Evolutionary conservation across 2,888 invertebrate genomes (phyloP), one percentile per base, ranked within the genome.

Genomic region (Carpatolechia fugitivella): DNA sequence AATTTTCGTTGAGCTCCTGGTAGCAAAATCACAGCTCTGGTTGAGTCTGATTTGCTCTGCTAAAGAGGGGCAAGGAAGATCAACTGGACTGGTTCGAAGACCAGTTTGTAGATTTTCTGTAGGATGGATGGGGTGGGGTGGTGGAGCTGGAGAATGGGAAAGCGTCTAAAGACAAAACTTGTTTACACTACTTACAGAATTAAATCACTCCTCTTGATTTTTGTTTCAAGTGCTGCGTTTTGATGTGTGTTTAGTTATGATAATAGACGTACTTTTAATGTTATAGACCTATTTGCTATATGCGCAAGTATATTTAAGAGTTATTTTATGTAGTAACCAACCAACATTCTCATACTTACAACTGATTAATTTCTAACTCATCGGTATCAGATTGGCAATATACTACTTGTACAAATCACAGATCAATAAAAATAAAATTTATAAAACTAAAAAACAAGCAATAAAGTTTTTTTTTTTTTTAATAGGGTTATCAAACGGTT

Each of bases 151-250:
- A 62, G 63, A 64, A 62, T 57, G 14, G 36, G 72, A 64, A 68
- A 72, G 68, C 72, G 70, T 75, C 77, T 78, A 74, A 73, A 71
- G 74, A 76, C 71, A 73, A 74, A 85, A 87, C 80, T 82, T 88
- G 87, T 88, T 86, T 87, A 84, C 80, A 82, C 78, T 83, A 87
- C 82, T 88, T 85, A 80, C 75, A 72, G 80, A 84, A 86, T 87
- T 84, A 85, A 86, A 85, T 84, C 78, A 75, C 74, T 80, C 66
- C 65, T 69, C 69, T 74, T 64, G 69, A 73, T 78, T 78, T 81
- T 82, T 77, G 71, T 68, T 73, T 67, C 56, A 69, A 78, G 71
- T 72, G 68, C 71, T 69, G 62, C 63, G 56, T 74, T 70, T 70
- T 69, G 48, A 18, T 30, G 48, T 44, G 41, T 29, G 40, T 33